A percentile compares a stretch with the other conserved stretches of the same genome.
phyloP scores from a whole-genome alignment of 2,113 vertebrate species.

The Rhinopomastus cyanomelas region DNA sequence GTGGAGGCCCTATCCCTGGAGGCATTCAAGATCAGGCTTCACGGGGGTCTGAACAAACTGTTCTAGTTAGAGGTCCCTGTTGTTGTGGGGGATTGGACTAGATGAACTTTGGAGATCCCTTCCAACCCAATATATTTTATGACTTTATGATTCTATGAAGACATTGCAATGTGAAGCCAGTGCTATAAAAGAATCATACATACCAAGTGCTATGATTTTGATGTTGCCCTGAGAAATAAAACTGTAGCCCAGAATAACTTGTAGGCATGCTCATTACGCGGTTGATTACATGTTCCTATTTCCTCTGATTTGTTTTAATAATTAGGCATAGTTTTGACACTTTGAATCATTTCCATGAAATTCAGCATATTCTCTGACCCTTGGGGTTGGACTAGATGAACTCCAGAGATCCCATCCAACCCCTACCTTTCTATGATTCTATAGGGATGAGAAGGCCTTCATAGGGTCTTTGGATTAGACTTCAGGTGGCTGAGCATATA shows the following conservation, averaged over 20 bases:
- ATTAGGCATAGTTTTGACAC: slow-evolving; percentile 56
- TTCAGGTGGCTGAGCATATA: no score
- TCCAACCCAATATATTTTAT: no score
- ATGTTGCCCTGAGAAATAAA: background rate
- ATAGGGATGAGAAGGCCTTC: background rate
- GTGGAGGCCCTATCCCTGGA: no score
- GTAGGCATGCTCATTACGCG: slow-evolving; percentile 24
- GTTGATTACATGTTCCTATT: slow-evolving; percentile 1
- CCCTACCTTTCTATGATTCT: no score
- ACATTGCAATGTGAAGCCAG: background rate
- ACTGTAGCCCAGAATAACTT: slow-evolving; percentile 11
- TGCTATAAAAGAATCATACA: background rate
- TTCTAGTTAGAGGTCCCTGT: no score
- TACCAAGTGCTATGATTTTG: background rate
- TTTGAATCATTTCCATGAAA: slow-evolving; percentile 23
- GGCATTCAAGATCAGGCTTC: no score
- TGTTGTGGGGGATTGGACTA: no score
- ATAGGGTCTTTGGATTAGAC: background rate
- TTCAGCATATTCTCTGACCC: slow-evolving; percentile 33
- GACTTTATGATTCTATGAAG: no score
- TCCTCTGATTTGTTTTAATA: slow-evolving; percentile 49
- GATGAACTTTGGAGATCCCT: no score
- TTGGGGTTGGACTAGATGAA: no score
- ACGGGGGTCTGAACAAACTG: no score
- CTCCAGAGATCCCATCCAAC: no score